Evolutionary conservation across 1,140 invertebrate species (phyloP), one percentile per base, ranked within the genome.

Genomic region (Protaetia brevitarsis): DNA sequence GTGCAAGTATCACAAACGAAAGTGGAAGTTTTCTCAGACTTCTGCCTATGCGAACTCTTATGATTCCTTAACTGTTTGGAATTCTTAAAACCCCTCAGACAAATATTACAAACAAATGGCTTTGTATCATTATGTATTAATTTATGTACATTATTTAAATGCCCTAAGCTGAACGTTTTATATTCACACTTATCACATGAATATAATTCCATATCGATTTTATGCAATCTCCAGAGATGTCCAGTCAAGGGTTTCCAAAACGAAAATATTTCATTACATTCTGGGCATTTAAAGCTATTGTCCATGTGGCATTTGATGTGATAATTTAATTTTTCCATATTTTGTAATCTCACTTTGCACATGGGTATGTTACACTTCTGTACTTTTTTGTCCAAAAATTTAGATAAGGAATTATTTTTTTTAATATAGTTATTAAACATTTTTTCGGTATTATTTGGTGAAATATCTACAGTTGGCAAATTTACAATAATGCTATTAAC

Each of bases 31-130:
- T 69, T 72, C 13, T 76, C 66, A 1, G 64, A 29, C 36, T 68
- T 78, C 66, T 31, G 80, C 64, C 83, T 79, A 72, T 85, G 86
- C 65, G 81, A 79, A 3, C 82, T 70, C 8, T 83, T 83, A 72
- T 89, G 88, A 69, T 88, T 88, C 26, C 85, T 80, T 57, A 92
- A 78, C 71, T 92, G 90, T 75, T 89, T 90, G 7, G 82, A 81
- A 74, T 88, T 92, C 76, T 91, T 91, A 76, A 92, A 93, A 2
- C 83, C 81, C 76, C 91, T 91, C n/a, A 82, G 82, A 75, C 91
- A 93, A 26, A 81, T 77, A 66, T 87, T 81, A 78, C 88, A 90
- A 4, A 83, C 77, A 72, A 84, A 89, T 58, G 80, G 78, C 68
- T 85, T 85, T 31, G 84, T 82, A 51, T 85, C 82, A 16, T 82